Base-by-base conservation (phyloP, 2,113 vertebrate genomes). In the Menidia beryllina region DNA sequence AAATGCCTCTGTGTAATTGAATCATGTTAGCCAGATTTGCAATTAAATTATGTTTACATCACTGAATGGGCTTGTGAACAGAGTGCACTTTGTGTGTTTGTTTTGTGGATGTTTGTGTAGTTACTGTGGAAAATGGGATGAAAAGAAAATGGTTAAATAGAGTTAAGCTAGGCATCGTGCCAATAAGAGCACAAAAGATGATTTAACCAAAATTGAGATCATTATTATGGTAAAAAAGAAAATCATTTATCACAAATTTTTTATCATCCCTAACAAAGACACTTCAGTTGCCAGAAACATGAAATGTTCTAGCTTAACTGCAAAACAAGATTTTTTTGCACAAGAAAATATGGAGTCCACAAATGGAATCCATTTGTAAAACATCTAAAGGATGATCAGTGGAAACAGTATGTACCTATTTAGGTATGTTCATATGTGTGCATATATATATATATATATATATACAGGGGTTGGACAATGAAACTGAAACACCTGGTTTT, bases 1-100 rank as follows among this genome's bases (percentile, higher is more conserved):
- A 91, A 92, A 91, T 91, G 89, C 84, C 84, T 88, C 69, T 51
- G 82, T 90, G 85, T 92, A 91, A 92, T 92, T 92, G 89, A 89
- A 91, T 92, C 74, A 82, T 72, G 85, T 89, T 88, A 86, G 84
- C 81, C 83, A 81, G 90, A 90, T 88, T 91, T 89, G 90, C 85
- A 87, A 91, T 92, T 88, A 87, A 91, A 90, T 92, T 91, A 90
- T 89, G 86, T 88, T 89, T 87, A 87, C 91, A 88, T 89, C 84
- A 77, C 77, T 90, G 84, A 69, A 86, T 87, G 74, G 65, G 72
- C 50, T 84, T 83, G 82, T 85, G 87, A 79, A 84, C 77, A 62
- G 67, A 72, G 74, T 77, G 54, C 26, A 54, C 13, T 77, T 36
- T 66, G 73, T 72, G 72, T 66, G 34, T 43, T 47, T 77, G 41